Percentiles rank a stretch among this genome's conserved stretches.
Evolutionary conservation across 2,797 vertebrate genomes (phyloP).

Genomic region (Schizothorax lantsangensis): DNA sequence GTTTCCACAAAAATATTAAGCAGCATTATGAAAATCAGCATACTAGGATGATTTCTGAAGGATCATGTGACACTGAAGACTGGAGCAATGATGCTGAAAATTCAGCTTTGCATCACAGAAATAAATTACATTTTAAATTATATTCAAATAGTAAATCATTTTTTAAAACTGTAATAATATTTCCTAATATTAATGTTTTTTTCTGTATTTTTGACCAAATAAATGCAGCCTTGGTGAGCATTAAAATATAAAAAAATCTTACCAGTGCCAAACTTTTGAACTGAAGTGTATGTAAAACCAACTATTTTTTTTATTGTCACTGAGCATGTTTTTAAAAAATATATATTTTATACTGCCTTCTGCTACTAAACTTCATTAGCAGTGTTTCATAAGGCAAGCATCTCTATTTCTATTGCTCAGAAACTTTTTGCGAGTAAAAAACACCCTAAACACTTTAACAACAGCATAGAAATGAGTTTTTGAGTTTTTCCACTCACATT

Average conservation of each 20-base stretch:
- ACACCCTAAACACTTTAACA: neutral
- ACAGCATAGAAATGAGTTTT: neutral
- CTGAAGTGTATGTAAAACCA: neutral
- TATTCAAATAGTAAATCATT: neutral
- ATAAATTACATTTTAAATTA: neutral
- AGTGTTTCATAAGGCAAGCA: neutral
- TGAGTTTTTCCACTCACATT: neutral
- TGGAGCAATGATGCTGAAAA: neutral
- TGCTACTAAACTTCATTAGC: neutral
- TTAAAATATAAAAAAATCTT: neutral
- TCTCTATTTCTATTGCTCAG: neutral
- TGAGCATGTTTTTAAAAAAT: neutral
- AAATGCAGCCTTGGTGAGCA: neutral
- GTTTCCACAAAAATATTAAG: too few species aligned
- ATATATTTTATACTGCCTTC: neutral
- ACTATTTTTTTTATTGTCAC: too few species aligned
- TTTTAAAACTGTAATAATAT: neutral
- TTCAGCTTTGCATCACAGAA: neutral
- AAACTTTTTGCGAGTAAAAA: neutral
- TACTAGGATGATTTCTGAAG: neutral
- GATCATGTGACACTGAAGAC: neutral
- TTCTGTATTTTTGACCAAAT: neutral
- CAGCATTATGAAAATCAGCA: neutral
- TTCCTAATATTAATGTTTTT: neutral
- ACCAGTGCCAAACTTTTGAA: neutral